These are phyloP conservation scores for Oryzias melastigma DNA, from an alignment of 2,113 vertebrate species.

Conservation along the genomic window DNA sequence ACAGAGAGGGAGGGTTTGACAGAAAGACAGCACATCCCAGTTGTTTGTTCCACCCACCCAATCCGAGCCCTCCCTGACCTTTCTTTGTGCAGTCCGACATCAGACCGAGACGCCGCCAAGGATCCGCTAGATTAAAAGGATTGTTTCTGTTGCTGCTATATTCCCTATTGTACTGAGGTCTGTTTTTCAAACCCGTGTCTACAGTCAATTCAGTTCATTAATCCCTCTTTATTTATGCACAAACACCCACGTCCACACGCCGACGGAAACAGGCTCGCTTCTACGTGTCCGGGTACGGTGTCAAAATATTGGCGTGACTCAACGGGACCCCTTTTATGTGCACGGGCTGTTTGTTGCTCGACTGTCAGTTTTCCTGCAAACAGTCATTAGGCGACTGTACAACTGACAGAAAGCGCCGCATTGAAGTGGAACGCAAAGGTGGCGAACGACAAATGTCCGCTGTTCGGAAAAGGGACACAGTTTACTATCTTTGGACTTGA, in stretches of 20 bases:
- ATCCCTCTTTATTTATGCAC: slow-evolving; percentile 35
- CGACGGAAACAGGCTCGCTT: slow-evolving; percentile 32
- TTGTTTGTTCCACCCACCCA: slow-evolving; percentile 68
- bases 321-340: slow-evolving; percentile 52
- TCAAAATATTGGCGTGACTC: slow-evolving; percentile 37
- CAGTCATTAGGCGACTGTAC: slow-evolving; percentile 49
- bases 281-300: slow-evolving; percentile 43
- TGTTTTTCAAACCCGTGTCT: neutral
- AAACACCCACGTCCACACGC: slow-evolving; percentile 36
- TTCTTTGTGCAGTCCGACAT: slow-evolving; percentile 61
- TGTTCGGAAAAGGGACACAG: neutral
- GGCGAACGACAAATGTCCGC: neutral
- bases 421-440: neutral
- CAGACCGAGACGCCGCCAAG: slow-evolving; percentile 45
- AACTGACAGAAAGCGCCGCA: slow-evolving; percentile 26
- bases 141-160: slow-evolving; percentile 31
- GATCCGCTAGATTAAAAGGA: slow-evolving; percentile 69
- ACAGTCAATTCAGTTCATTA: slow-evolving; percentile 36
- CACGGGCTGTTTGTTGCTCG: slow-evolving; percentile 34
- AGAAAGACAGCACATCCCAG: slow-evolving; percentile 46
- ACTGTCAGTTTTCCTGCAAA: slow-evolving; percentile 40
- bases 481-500: neutral
- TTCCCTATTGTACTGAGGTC: slow-evolving; percentile 44
- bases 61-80: slow-evolving; percentile 56
- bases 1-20: slow-evolving; percentile 20